Conservation (phyloP, 1,140 invertebrate genomes). For the Eubasilissa regina region DNA sequence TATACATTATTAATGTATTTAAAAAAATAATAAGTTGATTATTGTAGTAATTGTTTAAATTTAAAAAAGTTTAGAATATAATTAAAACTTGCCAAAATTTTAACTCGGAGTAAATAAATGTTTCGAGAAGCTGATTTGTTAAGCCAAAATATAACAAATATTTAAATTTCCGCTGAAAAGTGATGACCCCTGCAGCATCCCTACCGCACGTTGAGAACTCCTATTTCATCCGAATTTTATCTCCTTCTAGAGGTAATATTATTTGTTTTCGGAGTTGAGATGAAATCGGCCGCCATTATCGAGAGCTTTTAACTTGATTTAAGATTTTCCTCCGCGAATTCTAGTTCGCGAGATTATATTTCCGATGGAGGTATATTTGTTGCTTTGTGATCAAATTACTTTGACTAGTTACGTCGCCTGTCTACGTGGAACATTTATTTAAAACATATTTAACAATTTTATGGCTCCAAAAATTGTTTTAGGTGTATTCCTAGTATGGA, state of each 20-base stretch:
- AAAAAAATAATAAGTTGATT: too few species aligned
- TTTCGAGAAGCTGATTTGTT: too few species aligned
- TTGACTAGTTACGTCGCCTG: too few species aligned
- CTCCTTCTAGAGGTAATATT: constrained; percentile 8
- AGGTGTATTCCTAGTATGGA: too few species aligned
- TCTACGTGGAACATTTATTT: too few species aligned
- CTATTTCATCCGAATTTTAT: constrained; percentile 4
- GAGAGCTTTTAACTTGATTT: constrained; percentile 33
- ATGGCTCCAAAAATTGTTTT: too few species aligned
- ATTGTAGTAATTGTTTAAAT: too few species aligned
- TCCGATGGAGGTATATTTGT: not conserved
- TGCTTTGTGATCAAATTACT: constrained; percentile 7
- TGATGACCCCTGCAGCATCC: not conserved
- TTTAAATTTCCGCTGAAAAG: not conserved
- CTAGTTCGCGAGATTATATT: constrained; percentile 1
- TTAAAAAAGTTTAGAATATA: too few species aligned
- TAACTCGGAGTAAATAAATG: too few species aligned
- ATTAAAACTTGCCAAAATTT: too few species aligned
- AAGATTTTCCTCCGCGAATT: not conserved
- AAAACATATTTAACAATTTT: too few species aligned
- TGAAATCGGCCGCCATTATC: constrained; percentile 11
- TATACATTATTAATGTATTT: too few species aligned
- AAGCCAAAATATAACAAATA: not conserved
- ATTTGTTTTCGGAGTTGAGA: constrained; percentile 31
- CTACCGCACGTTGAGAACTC: not conserved